Evolutionary conservation across 2,888 invertebrate genomes (phyloP), one percentile per base, ranked within the genome.

Genomic region (Sarcophaga rosellei): DNA sequence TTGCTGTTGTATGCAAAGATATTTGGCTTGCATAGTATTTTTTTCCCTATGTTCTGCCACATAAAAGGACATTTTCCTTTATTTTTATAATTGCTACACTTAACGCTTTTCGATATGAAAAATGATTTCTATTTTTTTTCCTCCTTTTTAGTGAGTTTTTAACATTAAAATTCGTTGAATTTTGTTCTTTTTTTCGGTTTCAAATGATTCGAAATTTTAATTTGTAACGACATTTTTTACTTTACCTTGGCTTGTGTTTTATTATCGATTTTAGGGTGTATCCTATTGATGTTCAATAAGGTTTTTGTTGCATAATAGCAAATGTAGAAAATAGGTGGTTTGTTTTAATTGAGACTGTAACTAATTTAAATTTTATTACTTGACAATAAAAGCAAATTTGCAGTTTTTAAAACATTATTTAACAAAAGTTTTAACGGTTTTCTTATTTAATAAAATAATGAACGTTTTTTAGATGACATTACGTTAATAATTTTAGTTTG

Each of bases 291-390:
- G 66, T 75, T 45, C 62, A 12, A 62, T 53, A 73, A 23, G 20
- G 57, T 47, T 68, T 65, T 61, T 8, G 57, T 59, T 21, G 45
- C 53, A 59, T 70, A 62, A 68, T 12, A 65, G 57, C 10, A 65
- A 85, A 69, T 62, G 20, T 4, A 53, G 23, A 21, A 81, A 84
- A 68, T 65, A 77, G 74, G 81, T 74, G 84, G 73, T 84, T 81
- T 80, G 68, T 80, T 84, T 21, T 89, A 91, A 89, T 86, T 88
- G 88, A 88, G 89, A 89, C 89, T 90, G 91, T 90, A 90, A 91
- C 92, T 91, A 91, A 92, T 91, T 89, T 72, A 88, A 89, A 88
- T 92, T 92, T 92, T 91, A 92, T 91, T 90, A 79, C 66, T 74
- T 15, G 20, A 12, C 3, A 35, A 68, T 72, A 23, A 45, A 81